These are phyloP conservation scores for Chamaea fasciata DNA, from an alignment of 2,113 vertebrate species.

Conservation along the genomic window DNA sequence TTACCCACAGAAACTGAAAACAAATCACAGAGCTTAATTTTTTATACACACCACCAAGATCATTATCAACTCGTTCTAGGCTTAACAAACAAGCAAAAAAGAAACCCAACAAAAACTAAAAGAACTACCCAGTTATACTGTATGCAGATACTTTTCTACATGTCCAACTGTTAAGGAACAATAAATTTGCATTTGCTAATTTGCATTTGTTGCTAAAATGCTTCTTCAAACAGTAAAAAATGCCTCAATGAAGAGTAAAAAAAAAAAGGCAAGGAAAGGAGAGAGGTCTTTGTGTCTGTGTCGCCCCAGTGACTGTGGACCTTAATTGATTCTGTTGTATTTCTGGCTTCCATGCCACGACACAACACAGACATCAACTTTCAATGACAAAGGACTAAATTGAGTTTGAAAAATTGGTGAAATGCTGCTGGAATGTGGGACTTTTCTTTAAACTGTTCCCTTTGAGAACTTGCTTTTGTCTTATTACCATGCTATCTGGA, in stretches of 20 bases:
- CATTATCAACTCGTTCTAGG: not conserved
- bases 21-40: not conserved
- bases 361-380: not conserved
- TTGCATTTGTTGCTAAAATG: not conserved
- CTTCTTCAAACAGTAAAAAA: not conserved
- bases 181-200: not conserved
- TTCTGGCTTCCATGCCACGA: not conserved
- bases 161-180: not conserved
- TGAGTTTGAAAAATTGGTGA: not conserved
- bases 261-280: not conserved
- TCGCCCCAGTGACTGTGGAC: not conserved
- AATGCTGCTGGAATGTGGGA: not conserved
- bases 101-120: not conserved
- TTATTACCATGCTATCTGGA: not conserved
- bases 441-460: not conserved
- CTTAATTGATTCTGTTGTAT: not conserved
- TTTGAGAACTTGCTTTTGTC: not conserved
- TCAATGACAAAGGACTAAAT: constrained; percentile 15
- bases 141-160: not conserved
- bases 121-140: not conserved
- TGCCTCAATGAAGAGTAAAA: not conserved
- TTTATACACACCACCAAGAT: not conserved
- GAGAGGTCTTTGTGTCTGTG: not conserved
- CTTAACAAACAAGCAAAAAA: not conserved
- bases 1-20: not conserved